Evolutionary conservation across 1,140 invertebrate species (phyloP).

Genomic region (Drosophila pachea): DNA sequence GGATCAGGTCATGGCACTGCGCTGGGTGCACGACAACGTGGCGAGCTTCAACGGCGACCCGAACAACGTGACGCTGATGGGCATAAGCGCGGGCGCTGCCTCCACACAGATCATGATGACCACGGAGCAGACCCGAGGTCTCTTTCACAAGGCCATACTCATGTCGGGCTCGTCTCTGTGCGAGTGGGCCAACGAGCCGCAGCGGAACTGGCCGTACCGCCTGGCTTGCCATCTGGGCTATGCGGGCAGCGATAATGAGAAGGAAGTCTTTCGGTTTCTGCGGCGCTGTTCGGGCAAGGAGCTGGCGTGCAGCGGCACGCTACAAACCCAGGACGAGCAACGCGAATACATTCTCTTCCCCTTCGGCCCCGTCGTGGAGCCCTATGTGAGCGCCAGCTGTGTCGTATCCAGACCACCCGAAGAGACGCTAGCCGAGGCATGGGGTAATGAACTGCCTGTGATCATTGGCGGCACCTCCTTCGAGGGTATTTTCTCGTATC

Average conservation of each 20-base stretch:
- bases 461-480: conserved; percentile 76
- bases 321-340: conserved; percentile 41
- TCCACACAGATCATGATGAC: conserved; percentile 61
- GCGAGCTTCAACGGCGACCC: conserved; percentile 73
- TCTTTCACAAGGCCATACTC: conserved; percentile 82
- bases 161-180: conserved; percentile 81
- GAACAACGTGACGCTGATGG: conserved; percentile 72
- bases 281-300: conserved; percentile 38
- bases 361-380: conserved; percentile 78
- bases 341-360: conserved; percentile 52
- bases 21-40: conserved; percentile 78
- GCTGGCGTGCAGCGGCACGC: conserved; percentile 11
- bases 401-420: conserved; percentile 60
- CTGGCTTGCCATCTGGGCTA: conserved; percentile 63
- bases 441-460: conserved; percentile 77
- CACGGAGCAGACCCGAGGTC: conserved; percentile 76
- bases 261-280: conserved; percentile 75
- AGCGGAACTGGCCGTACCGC: conserved; percentile 43
- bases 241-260: conserved; percentile 71
- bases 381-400: conserved; percentile 57
- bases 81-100: conserved; percentile 73
- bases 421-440: conserved; percentile 63
- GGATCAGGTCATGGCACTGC: conserved; percentile 78
- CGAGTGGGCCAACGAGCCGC: conserved; percentile 59
- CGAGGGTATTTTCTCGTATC: conserved; percentile 75